phyloP scores from a whole-genome alignment of 1,140 invertebrate species.

The Gryon sp. region DNA sequence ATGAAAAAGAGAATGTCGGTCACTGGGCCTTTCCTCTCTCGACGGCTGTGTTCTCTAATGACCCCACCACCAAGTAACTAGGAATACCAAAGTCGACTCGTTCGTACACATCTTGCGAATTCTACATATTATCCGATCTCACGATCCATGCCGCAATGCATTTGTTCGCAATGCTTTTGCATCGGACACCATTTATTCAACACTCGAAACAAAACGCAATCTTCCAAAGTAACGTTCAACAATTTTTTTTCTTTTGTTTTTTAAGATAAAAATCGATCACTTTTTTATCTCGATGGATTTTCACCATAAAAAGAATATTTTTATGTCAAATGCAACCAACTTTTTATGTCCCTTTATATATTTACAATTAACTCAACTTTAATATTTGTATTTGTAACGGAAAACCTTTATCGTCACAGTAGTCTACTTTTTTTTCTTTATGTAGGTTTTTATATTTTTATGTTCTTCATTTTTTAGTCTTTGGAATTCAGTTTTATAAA shows the following conservation, averaged over 20 bases:
- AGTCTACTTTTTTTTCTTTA: too few species aligned
- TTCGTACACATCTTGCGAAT: slow-evolving; percentile 46
- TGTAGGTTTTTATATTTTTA: too few species aligned
- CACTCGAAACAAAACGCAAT: slow-evolving; percentile 15
- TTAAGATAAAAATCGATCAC: background rate
- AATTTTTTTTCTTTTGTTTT: background rate
- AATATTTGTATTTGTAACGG: too few species aligned
- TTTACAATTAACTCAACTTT: too few species aligned
- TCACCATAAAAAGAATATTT: too few species aligned
- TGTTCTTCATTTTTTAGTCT: too few species aligned
- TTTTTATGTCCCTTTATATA: too few species aligned
- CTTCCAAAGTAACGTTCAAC: background rate
- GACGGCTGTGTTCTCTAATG: slow-evolving; percentile 56
- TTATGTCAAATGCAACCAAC: too few species aligned
- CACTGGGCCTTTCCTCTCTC: slow-evolving; percentile 72
- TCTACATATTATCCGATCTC: slow-evolving; percentile 39
- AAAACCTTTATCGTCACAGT: too few species aligned
- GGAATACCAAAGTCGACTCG: slow-evolving; percentile 62
- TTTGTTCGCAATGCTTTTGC: slow-evolving; percentile 45
- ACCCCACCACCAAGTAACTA: slow-evolving; percentile 52
- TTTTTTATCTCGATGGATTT: background rate
- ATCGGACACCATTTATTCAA: slow-evolving; percentile 45
- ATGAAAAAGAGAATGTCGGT: slow-evolving; percentile 75
- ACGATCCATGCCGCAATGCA: slow-evolving; percentile 30
- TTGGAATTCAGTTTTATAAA: too few species aligned